These are phyloP conservation scores for Panagrolaimus sp. DNA, from an alignment of 1,140 invertebrate genomes.

Conservation along the genomic window DNA sequence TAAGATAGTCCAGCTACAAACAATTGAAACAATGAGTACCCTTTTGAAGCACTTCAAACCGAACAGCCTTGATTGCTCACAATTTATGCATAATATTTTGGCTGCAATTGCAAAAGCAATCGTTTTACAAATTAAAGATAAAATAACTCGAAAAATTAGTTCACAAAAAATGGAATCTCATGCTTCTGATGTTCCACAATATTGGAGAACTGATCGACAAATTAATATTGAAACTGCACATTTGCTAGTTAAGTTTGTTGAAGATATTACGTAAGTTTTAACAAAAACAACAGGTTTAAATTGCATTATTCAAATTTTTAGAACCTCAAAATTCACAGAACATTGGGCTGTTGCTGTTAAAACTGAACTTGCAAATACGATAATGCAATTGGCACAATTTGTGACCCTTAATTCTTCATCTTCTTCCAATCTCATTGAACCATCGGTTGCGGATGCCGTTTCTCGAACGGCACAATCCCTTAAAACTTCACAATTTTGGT, in stretches of 20 bases:
- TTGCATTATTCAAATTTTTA: conserved; percentile 28
- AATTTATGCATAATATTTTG: conserved; percentile 52
- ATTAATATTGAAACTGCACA: conserved; percentile 48
- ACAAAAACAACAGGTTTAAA: not conserved
- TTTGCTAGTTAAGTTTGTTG: conserved; percentile 32
- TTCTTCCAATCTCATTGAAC: conserved; percentile 62
- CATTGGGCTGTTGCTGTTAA: conserved; percentile 75
- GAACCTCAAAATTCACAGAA: not conserved
- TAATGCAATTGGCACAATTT: conserved; percentile 76
- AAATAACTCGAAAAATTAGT: conserved; percentile 66
- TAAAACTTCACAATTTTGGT: conserved; percentile 68
- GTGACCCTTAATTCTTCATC: conserved; percentile 69
- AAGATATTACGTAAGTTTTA: conserved; percentile 27
- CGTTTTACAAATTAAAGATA: conserved; percentile 79
- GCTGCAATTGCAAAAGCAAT: conserved; percentile 63
- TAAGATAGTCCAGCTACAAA: conserved; percentile 46
- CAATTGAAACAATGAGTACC: conserved; percentile 41
- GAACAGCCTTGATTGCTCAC: conserved; percentile 38
- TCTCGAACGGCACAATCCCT: conserved; percentile 18
- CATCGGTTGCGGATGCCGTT: not conserved
- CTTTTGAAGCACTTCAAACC: conserved; percentile 45
- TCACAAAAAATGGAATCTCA: conserved; percentile 66
- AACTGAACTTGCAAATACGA: conserved; percentile 82
- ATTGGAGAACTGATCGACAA: conserved; percentile 45
- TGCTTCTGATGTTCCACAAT: conserved; percentile 66